Evolutionary conservation across 2,797 vertebrate species (phyloP).

Genomic region (Mus spretus): DNA sequence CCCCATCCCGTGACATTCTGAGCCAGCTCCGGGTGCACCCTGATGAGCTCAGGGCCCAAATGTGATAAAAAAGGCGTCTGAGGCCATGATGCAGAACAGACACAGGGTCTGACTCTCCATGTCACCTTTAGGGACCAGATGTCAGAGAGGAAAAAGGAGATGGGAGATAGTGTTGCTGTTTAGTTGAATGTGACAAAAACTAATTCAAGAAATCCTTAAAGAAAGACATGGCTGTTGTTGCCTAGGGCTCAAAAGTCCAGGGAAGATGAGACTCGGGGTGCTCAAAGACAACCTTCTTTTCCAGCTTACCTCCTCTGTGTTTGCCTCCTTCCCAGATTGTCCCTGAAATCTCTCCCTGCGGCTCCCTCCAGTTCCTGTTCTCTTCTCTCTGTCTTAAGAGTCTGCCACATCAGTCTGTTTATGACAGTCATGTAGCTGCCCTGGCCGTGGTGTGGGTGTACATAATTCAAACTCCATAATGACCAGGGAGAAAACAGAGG

Average conservation of each 20-base stretch:
- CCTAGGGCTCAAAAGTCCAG: not conserved
- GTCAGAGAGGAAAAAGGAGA: not conserved
- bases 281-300: not conserved
- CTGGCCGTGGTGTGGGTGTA: not conserved
- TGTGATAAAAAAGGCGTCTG: conserved; percentile 33
- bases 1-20: conserved; percentile 66
- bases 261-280: not conserved
- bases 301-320: no score
- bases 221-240: no score
- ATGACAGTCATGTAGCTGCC: not conserved
- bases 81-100: conserved; percentile 54
- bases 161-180: not conserved
- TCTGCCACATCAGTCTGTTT: not conserved
- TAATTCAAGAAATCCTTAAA: not conserved
- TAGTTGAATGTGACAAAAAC: not conserved
- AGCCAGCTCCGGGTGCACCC: conserved; percentile 60
- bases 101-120: not conserved
- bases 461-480: no score
- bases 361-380: not conserved
- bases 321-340: not conserved
- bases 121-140: not conserved
- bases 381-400: no score
- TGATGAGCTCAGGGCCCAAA: conserved; percentile 64
- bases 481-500: no score
- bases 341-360: not conserved